Evolutionary conservation across 1,140 invertebrate species (phyloP), one percentile per base, ranked within the genome.

Genomic region (Drosophila kepulauana): DNA sequence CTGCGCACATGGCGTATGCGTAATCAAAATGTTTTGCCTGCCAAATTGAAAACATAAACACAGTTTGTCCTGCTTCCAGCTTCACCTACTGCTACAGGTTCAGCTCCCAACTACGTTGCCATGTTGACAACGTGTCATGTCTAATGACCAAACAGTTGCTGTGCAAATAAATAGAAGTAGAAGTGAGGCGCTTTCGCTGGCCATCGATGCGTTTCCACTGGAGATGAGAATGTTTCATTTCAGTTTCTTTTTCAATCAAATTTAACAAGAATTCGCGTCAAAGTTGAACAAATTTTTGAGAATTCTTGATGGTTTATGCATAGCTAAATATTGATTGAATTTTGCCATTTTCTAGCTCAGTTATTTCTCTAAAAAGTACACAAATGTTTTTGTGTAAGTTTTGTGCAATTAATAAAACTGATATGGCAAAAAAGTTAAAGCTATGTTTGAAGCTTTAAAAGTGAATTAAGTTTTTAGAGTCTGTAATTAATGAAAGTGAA

Each of bases 21-120:
- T 82, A 86, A 82, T 87, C 82, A 87, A 87, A 86, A 87, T 87
- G 82, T 82, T 85, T 78, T 85, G 82, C 79, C 64, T 75, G 58
- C 11, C 73, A 82, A 85, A 85, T 75, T 80, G 64, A 76, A 85
- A 87, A 82, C 82, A 85, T 81, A 72, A 85, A 87, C 81, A 84
- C 56, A 51, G 33, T 49, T 45, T 13, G 20, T 25, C 20, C 51
- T 15, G 49, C n/a, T 10, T 58, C 3, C 49, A 28, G 16, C 35
- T 57, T 1, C 7, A 1, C 20, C 10, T 4, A 20, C 41, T 57
- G 38, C n/a, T 13, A 28, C 3, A 25, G 2, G 16, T 16, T 41
- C 1, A 3, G 3, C 7, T 4, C 0, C 16, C 41, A 54, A 16
- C 45, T 43, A 59, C 49, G 48, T 56, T 15, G 35, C 49, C 57